Evolutionary conservation across 2,888 invertebrate species (phyloP), one percentile per base, ranked within the genome.

Genomic region (Phyto melanocephala): DNA sequence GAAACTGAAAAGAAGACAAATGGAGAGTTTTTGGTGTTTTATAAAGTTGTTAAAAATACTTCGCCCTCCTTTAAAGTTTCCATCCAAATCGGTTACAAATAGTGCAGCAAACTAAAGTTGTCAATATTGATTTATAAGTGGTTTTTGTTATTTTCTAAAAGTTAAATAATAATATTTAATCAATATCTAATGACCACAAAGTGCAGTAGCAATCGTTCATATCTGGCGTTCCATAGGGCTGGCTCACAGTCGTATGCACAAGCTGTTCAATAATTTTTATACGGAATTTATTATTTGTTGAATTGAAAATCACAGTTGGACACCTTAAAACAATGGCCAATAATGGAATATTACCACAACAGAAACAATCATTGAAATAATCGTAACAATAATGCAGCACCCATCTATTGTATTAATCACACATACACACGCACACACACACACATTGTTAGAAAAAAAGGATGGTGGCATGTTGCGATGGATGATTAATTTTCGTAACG

Each of bases 231-330:
- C 33, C n/a, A 20, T 24, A 17, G 11, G 24, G 33, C 45, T 8
- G 15, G 6, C 45, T 17, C 15, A 8, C 45, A 20, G 10, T 47
- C 20, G 47, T 20, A 45, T 54, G 17, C 17, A 45, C 37, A 52
- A 28, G 6, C 13, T 42, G 47, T 40, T 71, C 71, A 82, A 79
- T 67, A 79, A 24, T 71, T 60, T 82, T 82, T 67, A 75, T 82
- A 70, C 15, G 62, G 6, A 79, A 58, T 60, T 75, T 70, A 74
- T 80, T 76, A 81, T 79, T 80, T 63, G 63, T 78, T 78, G 62
- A 63, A 84, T 83, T 74, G 82, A 71, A 78, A 81, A 76, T 65
- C 85, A 47, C 85, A 75, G 84, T 81, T 81, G 85, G 85, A 81
- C 80, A 83, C 78, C 80, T 80, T 45, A 0, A 60, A 54, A 79